These are phyloP conservation scores for Empis livida DNA, from an alignment of 2,888 invertebrate genomes.

Conservation along the genomic window DNA sequence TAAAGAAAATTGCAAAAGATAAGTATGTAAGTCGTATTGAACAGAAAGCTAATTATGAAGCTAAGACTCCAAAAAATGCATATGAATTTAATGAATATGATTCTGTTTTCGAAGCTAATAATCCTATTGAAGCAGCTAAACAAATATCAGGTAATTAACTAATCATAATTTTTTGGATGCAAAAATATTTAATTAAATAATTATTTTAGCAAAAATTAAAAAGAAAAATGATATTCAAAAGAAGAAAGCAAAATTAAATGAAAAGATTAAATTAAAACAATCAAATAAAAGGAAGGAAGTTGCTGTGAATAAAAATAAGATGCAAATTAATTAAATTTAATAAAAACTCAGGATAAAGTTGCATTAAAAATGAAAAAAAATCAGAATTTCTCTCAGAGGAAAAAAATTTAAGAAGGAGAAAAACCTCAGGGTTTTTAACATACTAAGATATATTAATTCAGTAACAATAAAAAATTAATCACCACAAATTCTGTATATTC, in stretches of 20 bases:
- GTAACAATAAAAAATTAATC: no score
- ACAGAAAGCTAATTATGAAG: constrained; percentile 63
- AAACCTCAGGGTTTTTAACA: no score
- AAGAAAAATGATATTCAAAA: constrained; percentile 12
- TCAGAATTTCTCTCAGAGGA: no score
- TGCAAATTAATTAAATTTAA: no score
- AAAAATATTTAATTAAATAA: background rate
- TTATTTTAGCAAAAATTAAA: constrained; percentile 9
- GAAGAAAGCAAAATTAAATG: constrained; percentile 19
- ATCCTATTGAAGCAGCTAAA: constrained; percentile 47
- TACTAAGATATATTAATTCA: no score
- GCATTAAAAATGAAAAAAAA: no score
- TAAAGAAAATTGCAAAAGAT: constrained; percentile 52
- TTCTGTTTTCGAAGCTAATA: constrained; percentile 59
- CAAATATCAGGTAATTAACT: constrained; percentile 32
- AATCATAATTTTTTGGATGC: background rate
- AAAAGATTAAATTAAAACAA: constrained; percentile 29
- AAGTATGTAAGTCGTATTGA: constrained; percentile 67
- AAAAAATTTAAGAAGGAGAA: no score
- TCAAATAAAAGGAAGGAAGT: constrained; percentile 13
- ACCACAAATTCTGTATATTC: no score
- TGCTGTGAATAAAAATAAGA: no score
- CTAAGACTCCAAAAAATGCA: constrained; percentile 56
- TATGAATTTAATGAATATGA: constrained; percentile 61
- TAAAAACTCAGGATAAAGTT: no score